Conservation (phyloP, 2,113 vertebrate genomes). For the Semicossyphus pulcher region DNA sequence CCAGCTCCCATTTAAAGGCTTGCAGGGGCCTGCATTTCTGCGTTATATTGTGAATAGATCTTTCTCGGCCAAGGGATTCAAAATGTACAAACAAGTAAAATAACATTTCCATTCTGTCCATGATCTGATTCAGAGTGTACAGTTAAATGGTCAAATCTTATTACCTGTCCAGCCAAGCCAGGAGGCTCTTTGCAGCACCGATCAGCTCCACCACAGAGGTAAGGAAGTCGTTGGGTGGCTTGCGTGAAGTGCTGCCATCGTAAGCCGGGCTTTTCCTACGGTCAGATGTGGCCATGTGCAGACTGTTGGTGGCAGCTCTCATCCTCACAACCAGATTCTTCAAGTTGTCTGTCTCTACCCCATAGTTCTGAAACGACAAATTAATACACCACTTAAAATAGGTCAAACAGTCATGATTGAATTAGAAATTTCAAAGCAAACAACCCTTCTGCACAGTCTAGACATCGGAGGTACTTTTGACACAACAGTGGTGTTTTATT, state of each 20-base stretch:
- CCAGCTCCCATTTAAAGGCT: neutral
- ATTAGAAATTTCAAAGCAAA: neutral
- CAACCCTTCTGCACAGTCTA: neutral
- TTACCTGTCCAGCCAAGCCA: constrained; percentile 97
- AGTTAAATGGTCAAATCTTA: neutral
- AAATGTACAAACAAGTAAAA: neutral
- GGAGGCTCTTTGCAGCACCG: constrained; percentile 93
- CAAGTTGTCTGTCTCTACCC: constrained; percentile 96
- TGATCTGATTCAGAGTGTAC: neutral
- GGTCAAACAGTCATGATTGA: neutral
- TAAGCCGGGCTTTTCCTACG: constrained; percentile 88
- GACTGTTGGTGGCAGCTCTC: constrained; percentile 88
- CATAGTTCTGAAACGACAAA: constrained; percentile 90
- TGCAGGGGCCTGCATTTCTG: neutral
- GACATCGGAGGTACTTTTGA: neutral
- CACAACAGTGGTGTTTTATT: neutral
- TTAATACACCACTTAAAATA: constrained; percentile 7
- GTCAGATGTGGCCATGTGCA: constrained; percentile 91
- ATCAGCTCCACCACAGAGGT: constrained; percentile 98
- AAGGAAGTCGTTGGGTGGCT: constrained; percentile 95
- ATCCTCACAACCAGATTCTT: constrained; percentile 93
- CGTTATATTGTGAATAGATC: neutral
- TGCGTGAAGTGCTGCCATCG: constrained; percentile 87
- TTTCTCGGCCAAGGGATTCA: neutral
- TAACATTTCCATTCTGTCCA: no score